phyloP scores from a whole-genome alignment of 2,113 vertebrate genomes.

The Peromyscus californicus region DNA sequence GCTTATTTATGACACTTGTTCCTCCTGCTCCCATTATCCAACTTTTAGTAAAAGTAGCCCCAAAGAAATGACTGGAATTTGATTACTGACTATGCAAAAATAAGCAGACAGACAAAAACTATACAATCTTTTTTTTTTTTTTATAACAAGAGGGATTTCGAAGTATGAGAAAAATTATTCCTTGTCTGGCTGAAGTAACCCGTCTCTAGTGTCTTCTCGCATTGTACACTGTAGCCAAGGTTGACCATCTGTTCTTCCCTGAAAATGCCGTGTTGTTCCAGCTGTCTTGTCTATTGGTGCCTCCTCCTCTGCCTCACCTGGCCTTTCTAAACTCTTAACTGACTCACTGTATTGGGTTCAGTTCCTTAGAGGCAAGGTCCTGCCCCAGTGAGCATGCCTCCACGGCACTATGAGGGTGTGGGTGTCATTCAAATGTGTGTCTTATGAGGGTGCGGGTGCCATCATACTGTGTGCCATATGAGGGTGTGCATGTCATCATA shows the following conservation, averaged over 20 bases:
- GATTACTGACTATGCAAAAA: background rate
- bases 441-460: background rate
- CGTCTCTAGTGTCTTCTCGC: background rate
- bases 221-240: background rate
- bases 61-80: background rate
- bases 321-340: background rate
- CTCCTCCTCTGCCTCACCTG: background rate
- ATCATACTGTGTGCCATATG: background rate
- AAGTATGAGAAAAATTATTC: conserved; percentile 47
- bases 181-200: conserved; percentile 52
- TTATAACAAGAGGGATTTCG: background rate
- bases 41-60: background rate
- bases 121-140: background rate
- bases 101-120: background rate
- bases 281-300: background rate
- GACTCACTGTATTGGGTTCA: background rate
- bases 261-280: background rate
- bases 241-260: conserved; percentile 61
- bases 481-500: background rate
- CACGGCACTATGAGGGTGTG: background rate
- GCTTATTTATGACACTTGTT: background rate
- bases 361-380: background rate
- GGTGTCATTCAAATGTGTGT: background rate
- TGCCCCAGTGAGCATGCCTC: background rate
- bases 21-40: background rate